phyloP scores from a whole-genome alignment of 2,888 invertebrate genomes.

The Phania funesta region DNA sequence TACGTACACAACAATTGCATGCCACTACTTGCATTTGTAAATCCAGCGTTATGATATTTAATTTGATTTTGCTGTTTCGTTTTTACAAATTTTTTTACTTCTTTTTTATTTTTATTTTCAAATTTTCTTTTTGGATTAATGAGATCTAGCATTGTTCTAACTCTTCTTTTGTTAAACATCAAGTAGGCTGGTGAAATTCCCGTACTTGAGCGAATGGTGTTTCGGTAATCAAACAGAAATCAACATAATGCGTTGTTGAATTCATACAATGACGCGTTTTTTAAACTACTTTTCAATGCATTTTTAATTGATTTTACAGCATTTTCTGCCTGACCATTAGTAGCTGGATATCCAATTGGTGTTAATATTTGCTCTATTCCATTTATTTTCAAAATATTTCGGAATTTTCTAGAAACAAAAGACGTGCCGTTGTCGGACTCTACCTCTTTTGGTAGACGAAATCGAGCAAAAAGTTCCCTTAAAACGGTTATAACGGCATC shows the following conservation, averaged over 20 bases:
- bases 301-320: conserved; percentile 61
- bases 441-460: conserved; percentile 69
- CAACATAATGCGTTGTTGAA: conserved; percentile 48
- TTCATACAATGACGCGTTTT: conserved; percentile 21
- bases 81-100: conserved; percentile 5
- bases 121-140: conserved; percentile 49
- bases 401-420: conserved; percentile 70
- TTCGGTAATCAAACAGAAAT: conserved; percentile 65
- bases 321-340: conserved; percentile 61
- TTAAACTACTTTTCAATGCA: conserved; percentile 55
- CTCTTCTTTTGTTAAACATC: conserved; percentile 61
- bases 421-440: conserved; percentile 70
- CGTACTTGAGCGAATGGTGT: conserved; percentile 40
- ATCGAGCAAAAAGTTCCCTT: conserved; percentile 66
- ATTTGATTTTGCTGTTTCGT: conserved; percentile 18
- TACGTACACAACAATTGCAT: too few relatives aligned
- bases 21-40: too few relatives aligned
- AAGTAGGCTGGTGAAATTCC: conserved; percentile 59
- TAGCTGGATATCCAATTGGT: conserved; percentile 59
- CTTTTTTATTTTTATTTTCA: not conserved
- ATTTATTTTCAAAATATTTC: conserved; percentile 58
- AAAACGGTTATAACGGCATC: conserved; percentile 37
- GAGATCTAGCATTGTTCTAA: conserved; percentile 58
- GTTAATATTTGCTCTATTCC: conserved; percentile 58
- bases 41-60: too few relatives aligned